Percentiles rank a stretch among this genome's conserved stretches.
Evolutionary conservation across 2,113 vertebrate species (phyloP).

Genomic region (Empidonax traillii): DNA sequence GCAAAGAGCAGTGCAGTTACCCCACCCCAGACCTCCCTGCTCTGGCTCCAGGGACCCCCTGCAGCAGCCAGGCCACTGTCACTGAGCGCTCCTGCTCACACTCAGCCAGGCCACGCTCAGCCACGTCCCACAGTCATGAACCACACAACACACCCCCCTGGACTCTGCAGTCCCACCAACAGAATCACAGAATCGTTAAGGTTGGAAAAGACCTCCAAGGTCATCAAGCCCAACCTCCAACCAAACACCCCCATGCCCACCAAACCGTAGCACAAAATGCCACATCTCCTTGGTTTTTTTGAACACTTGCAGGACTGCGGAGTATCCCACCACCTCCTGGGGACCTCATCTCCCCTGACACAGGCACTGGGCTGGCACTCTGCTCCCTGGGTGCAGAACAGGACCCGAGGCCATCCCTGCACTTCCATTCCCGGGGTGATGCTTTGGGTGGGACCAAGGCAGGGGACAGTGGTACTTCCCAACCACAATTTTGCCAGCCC

Average conservation of each 20-base stretch:
- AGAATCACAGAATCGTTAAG: not conserved
- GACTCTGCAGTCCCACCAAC: not conserved
- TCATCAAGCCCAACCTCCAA: not conserved
- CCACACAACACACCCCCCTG: accelerated
- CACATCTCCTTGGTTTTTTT: not conserved
- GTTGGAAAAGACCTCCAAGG: not conserved
- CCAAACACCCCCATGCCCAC: not conserved
- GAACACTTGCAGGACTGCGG: not conserved
- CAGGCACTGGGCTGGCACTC: not conserved
- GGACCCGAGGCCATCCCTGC: not conserved
- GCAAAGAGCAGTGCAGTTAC: not conserved
- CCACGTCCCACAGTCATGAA: not conserved
- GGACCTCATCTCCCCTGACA: not conserved
- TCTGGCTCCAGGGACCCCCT: not conserved
- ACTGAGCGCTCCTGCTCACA: not conserved
- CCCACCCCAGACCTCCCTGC: not conserved
- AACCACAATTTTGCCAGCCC: not conserved
- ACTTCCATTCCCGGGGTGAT: not conserved
- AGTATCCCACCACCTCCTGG: not conserved
- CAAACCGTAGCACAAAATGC: not conserved
- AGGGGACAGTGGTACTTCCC: not conserved
- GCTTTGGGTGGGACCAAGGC: not conserved
- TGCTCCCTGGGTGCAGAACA: not conserved
- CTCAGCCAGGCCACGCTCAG: not conserved
- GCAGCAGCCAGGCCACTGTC: not conserved